Evolutionary conservation across 2,888 invertebrate species (phyloP).

Genomic region (Agapetus fuscipes): DNA sequence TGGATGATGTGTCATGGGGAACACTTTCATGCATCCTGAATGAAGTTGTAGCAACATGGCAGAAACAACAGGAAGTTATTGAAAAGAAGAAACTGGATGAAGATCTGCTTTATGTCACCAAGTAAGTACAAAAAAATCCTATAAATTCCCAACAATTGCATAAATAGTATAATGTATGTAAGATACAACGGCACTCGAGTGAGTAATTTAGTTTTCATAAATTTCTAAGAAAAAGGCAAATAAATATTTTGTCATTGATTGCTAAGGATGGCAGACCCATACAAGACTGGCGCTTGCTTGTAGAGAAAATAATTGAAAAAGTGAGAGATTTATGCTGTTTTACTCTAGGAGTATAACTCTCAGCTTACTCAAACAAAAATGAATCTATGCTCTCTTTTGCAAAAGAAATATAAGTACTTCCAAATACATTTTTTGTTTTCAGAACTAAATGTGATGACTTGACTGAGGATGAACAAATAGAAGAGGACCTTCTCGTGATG

Average conservation of each 20-base stretch:
- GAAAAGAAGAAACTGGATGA: constrained; percentile 61
- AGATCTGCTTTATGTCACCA: constrained; percentile 66
- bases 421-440: constrained; percentile 9
- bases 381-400: too few relatives aligned
- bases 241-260: too few relatives aligned
- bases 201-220: neutral
- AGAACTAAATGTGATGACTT: constrained; percentile 56
- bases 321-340: too few relatives aligned
- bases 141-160: too few relatives aligned
- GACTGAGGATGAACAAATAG: constrained; percentile 57
- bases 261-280: too few relatives aligned
- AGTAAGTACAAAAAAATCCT: constrained; percentile 41
- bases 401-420: too few relatives aligned
- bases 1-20: constrained; percentile 35
- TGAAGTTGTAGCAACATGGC: constrained; percentile 63
- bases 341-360: too few relatives aligned
- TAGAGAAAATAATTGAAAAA: too few relatives aligned
- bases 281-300: too few relatives aligned
- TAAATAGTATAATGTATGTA: too few relatives aligned
- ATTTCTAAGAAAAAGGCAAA: too few relatives aligned
- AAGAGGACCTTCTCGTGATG: constrained; percentile 54
- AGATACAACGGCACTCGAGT: neutral
- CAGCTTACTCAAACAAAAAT: too few relatives aligned
- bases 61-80: constrained; percentile 59
- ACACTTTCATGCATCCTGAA: constrained; percentile 47